Conservation (phyloP, 2,888 invertebrate species). For the Serrognathus titanus region DNA sequence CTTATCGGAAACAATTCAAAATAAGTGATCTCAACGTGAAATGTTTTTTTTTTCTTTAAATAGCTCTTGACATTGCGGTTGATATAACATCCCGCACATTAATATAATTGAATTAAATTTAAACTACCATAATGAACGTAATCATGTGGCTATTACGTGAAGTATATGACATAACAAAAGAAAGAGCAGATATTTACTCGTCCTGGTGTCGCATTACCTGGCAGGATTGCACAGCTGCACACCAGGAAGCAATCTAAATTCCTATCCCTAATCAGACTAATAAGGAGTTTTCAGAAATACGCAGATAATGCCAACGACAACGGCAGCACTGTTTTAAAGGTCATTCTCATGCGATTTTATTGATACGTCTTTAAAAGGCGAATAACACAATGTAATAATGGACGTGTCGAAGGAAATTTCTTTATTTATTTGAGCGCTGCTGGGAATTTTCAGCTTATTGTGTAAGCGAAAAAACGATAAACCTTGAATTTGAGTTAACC, state of each 20-base stretch:
- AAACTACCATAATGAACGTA: neutral
- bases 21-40: no score
- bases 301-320: no score
- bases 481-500: no score
- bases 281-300: neutral
- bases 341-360: neutral
- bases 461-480: no score
- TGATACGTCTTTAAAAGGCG: neutral
- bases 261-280: neutral
- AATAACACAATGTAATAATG: neutral
- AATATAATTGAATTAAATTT: neutral
- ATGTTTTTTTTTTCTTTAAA: no score
- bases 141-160: neutral
- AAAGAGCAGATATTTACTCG: no score
- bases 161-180: no score
- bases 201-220: neutral
- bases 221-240: neutral
- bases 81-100: neutral
- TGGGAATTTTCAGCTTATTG: no score
- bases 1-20: no score
- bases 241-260: neutral
- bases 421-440: neutral
- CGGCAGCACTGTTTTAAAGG: neutral
- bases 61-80: no score
- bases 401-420: neutral